Conservation (phyloP, 2,113 vertebrate species). For the Vombatus ursinus region DNA sequence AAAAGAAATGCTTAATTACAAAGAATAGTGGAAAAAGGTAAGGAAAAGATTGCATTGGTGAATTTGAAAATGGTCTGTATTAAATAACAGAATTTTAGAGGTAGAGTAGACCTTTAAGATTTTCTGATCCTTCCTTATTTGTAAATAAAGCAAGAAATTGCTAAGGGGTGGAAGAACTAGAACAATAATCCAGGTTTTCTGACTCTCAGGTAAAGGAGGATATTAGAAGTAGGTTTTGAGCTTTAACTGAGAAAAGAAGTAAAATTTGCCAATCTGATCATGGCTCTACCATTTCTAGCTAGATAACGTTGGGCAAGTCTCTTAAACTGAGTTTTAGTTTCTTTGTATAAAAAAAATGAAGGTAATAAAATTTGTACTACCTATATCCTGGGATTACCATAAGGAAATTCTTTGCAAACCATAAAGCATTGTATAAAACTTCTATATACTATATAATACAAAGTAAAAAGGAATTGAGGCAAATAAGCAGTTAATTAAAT, state of each 20-base stretch:
- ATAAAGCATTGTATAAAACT: neutral
- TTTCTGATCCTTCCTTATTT: neutral
- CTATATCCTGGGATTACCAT: no score
- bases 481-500: conserved; percentile 30
- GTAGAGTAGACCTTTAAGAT: neutral
- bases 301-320: neutral
- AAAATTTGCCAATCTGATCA: neutral
- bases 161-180: neutral
- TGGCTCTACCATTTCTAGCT: neutral
- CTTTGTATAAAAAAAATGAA: neutral
- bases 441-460: conserved; percentile 1
- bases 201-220: neutral
- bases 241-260: neutral
- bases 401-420: neutral
- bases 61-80: neutral
- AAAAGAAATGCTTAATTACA: conserved; percentile 1
- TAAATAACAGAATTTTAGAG: neutral
- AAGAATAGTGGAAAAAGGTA: neutral
- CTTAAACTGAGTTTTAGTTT: neutral
- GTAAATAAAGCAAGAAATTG: neutral
- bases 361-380: neutral
- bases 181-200: neutral
- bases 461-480: conserved; percentile 4
- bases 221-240: neutral
- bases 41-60: neutral